Evolutionary conservation across 2,888 invertebrate species (phyloP).

Genomic region (Sarcophaga variegata): DNA sequence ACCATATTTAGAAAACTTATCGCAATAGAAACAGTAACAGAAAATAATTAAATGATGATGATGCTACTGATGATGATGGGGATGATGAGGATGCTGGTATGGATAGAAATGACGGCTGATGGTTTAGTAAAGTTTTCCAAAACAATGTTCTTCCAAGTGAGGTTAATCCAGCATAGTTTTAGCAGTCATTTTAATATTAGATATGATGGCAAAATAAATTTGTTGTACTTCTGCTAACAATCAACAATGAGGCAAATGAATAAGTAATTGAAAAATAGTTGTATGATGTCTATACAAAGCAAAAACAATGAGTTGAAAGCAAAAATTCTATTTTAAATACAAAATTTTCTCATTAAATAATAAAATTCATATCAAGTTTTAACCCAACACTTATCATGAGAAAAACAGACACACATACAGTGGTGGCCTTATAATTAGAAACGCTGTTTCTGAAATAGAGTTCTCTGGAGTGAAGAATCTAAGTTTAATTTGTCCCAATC

Average conservation of each 20-base stretch:
- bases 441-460: too few relatives aligned
- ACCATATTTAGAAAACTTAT: conserved; percentile 30
- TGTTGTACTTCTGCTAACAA: not conserved
- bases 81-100: too few relatives aligned
- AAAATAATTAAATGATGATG: conserved; percentile 20
- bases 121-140: too few relatives aligned
- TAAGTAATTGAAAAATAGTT: conserved; percentile 30
- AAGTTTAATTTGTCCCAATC: too few relatives aligned
- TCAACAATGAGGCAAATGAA: conserved; percentile 33
- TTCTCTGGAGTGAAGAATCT: too few relatives aligned
- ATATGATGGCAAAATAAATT: too few relatives aligned
- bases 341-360: conserved; percentile 72
- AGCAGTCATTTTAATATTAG: too few relatives aligned
- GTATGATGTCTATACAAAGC: conserved; percentile 21
- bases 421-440: too few relatives aligned
- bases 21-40: conserved; percentile 45
- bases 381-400: too few relatives aligned
- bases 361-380: conserved; percentile 71
- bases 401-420: too few relatives aligned
- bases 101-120: not conserved
- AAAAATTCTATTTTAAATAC: conserved; percentile 30
- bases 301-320: not conserved
- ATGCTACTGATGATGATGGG: too few relatives aligned
- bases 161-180: too few relatives aligned
- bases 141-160: not conserved